Evolutionary conservation across 2,797 vertebrate genomes (phyloP), one percentile per base, ranked within the genome.

Genomic region (Sternarchorhynchus goeldii): DNA sequence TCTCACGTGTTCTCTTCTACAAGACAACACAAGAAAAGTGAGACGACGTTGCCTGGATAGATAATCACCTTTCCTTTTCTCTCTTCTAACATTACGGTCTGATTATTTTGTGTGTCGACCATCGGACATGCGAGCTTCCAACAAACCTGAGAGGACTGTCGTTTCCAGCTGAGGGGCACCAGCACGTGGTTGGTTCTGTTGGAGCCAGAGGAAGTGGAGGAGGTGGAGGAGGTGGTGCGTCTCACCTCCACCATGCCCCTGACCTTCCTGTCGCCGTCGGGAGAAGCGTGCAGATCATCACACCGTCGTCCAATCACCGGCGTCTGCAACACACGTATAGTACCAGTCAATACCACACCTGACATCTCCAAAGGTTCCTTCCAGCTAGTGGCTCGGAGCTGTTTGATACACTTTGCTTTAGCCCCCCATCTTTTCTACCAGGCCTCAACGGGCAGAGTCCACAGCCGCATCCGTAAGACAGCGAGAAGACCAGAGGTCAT

Each of bases 121-220:
- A 25, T 25, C 25, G 25, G 25, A 25, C 25, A 25, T 25, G 25
- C 25, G 25, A 25, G 31, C 64, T 53, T 25, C 2, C 29, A 6
- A 10, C 75, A 81, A 90, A 99, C 97, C 95, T 99, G 97, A 83
- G 97, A 99, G 59, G 93, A 96, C 71, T 98, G 97, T 72, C 96
- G 92, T 85, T 96, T 98, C 97, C 97, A 99, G 93, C 97, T 97
- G 84, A 99, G 96, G 4, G 96, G 97, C 83, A 99, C 97, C 81
- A 99, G 93, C 81, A 98, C 96, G 57, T 83, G 81, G 81, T 96
- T 98, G 76, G 96, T 98, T 83, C 96, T 98, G 87, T 97, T 98
- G 73, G 97, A 99, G 21, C 97, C 95, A 0, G 97, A 99, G 0
- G 97, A 99, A 18, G 97, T 97, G 80, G 97, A 99, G 34, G 97